Conservation (phyloP, 2,797 vertebrate species). For the Glossophaga mutica region DNA sequence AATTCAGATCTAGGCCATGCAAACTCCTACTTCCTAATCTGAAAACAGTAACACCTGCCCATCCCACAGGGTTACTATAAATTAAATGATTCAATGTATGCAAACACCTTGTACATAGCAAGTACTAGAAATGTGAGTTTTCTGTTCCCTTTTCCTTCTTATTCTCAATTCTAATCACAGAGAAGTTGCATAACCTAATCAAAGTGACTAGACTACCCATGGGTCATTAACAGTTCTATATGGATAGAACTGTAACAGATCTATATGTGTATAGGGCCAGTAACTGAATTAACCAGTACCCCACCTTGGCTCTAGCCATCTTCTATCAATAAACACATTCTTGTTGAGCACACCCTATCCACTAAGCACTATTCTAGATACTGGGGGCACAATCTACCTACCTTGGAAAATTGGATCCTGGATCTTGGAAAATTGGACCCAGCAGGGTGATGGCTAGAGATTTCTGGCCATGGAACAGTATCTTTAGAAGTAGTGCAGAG, state of each 20-base stretch:
- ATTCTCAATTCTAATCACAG: background rate
- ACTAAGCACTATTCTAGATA: background rate
- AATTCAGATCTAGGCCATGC: background rate
- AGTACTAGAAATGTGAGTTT: background rate
- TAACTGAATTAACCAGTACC: background rate
- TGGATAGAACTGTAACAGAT: background rate
- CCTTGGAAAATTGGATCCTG: background rate
- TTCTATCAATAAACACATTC: background rate
- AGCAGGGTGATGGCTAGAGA: background rate
- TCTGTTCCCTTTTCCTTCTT: background rate
- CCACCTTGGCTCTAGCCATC: background rate
- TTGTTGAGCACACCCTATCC: background rate
- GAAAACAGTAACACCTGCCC: background rate
- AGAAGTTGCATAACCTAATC: background rate
- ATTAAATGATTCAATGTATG: rapidly evolving
- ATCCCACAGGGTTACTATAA: background rate
- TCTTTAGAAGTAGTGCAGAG: background rate
- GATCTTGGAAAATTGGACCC: background rate
- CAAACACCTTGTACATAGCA: background rate
- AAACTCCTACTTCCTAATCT: background rate
- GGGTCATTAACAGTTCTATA: background rate
- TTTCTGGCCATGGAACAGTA: background rate
- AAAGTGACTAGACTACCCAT: background rate
- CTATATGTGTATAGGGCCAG: background rate
- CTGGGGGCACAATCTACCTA: background rate